These are phyloP conservation scores for Chunga burmeisteri DNA, from an alignment of 2,113 vertebrate genomes.

Conservation along the genomic window DNA sequence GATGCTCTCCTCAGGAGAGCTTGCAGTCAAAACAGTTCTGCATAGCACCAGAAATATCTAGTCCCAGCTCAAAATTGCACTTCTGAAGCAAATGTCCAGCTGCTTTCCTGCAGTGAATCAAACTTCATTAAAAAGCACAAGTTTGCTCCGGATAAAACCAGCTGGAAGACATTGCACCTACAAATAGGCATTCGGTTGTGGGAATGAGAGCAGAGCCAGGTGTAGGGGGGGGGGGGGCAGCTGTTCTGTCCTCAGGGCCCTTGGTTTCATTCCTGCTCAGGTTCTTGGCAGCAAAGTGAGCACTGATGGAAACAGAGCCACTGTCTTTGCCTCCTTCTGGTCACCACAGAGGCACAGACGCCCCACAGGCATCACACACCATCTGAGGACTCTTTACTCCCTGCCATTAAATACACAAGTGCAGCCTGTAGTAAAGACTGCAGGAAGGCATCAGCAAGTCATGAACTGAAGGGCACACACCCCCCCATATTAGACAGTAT, in stretches of 20 bases:
- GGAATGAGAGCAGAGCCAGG: background rate
- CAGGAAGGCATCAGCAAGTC: background rate
- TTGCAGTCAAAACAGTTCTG: too few relatives aligned
- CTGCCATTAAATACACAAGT: background rate
- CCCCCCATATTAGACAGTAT: background rate
- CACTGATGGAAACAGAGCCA: background rate
- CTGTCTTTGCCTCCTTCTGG: too few relatives aligned
- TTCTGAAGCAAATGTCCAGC: background rate
- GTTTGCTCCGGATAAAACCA: background rate
- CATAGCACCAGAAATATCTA: background rate
- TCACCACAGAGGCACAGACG: background rate
- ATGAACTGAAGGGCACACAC: background rate
- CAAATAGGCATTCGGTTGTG: background rate
- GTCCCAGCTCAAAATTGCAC: background rate
- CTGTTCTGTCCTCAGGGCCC: background rate
- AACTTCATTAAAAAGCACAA: background rate
- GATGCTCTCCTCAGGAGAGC: background rate
- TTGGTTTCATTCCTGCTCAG: background rate
- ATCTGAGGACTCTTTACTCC: background rate
- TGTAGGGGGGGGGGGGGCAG: rapidly evolving
- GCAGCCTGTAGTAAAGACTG: rapidly evolving
- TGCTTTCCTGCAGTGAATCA: background rate
- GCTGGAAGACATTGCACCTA: background rate
- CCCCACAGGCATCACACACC: background rate
- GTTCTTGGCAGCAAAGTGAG: background rate